A percentile compares a stretch with the other conserved stretches of the same genome.
Conservation (phyloP, 2,888 invertebrate genomes). For the Escarpia spicata region DNA sequence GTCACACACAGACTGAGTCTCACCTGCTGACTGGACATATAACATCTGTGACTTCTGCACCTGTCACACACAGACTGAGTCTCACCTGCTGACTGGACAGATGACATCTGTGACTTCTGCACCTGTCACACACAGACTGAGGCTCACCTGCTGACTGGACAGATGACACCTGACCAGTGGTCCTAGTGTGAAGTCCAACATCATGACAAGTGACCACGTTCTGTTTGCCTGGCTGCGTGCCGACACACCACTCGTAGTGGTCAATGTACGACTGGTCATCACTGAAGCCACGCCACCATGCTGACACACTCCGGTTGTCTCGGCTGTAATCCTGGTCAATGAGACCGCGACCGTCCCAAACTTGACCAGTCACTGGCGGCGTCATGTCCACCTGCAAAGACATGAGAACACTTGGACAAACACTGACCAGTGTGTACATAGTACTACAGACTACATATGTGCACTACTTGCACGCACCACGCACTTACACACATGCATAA, state of each 20-base stretch:
- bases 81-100: too few species aligned
- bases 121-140: neutral
- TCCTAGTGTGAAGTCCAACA: neutral
- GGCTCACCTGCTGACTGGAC: neutral
- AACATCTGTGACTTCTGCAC: too few species aligned
- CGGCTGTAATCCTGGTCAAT: too few species aligned
- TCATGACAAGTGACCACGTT: neutral
- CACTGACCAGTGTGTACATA: too few species aligned
- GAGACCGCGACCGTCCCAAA: too few species aligned
- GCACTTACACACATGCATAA: neutral
- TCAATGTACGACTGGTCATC: too few species aligned
- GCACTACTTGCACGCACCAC: neutral
- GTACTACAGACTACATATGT: neutral
- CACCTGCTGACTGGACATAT: too few species aligned
- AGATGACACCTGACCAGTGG: neutral
- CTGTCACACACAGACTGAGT: too few species aligned
- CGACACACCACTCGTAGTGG: neutral
- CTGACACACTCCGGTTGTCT: too few species aligned
- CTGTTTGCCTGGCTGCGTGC: neutral
- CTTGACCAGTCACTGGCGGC: neutral
- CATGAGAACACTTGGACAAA: neutral
- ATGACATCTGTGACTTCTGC: too few species aligned
- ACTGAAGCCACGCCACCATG: too few species aligned
- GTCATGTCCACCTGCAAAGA: neutral
- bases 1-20: too few species aligned